Base-by-base conservation (phyloP, 2,797 vertebrate species). In the Ataeniobius toweri region DNA sequence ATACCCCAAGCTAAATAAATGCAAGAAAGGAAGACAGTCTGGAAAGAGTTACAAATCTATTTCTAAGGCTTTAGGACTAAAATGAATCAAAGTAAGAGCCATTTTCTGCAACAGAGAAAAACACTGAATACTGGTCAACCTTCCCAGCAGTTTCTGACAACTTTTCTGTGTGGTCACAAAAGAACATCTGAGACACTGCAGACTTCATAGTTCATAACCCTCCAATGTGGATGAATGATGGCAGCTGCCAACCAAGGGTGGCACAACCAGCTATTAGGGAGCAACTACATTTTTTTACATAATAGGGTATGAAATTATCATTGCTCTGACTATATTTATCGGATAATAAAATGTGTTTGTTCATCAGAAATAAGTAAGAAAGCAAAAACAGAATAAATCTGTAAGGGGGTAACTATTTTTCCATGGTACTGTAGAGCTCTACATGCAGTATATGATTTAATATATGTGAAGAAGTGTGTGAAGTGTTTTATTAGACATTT, bases 361-460 rank as follows among this genome's bases (percentile, higher is more conserved):
- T 61, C 26, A 14, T 61, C 1, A 6, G 1, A 28, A 31, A 61
- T 59, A 14, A 28, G 26, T 5, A 61, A 31, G 28, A 28, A 31
- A 61, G 14, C 5, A 61, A 28, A 50, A 12, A 12, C 48, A 50
- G 48, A 14, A 12, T 9, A 50, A 12, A 50, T 50, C 48, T 14
- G 9, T 2, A 28, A 63, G 2, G 31, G 59, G 59, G 14, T 7
- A 6, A 8, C 28, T 20, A 8, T n/a, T 31, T 31, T 16, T 63
- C 16, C 28, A 63, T 9, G 1, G 6, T 63, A 36, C 28, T 18
- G 28, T 63, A 14, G 59, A 65, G 67, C 63, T 79, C 63, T 80
- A 69, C 72, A 24, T 76, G 73, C 56, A 79, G 73, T 78, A 77
- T 39, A 58, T 71, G 51, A 75, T 36, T 55, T 56, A 75, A 44